Evolutionary conservation across 2,888 invertebrate species (phyloP).

Genomic region (Hesperia comma): DNA sequence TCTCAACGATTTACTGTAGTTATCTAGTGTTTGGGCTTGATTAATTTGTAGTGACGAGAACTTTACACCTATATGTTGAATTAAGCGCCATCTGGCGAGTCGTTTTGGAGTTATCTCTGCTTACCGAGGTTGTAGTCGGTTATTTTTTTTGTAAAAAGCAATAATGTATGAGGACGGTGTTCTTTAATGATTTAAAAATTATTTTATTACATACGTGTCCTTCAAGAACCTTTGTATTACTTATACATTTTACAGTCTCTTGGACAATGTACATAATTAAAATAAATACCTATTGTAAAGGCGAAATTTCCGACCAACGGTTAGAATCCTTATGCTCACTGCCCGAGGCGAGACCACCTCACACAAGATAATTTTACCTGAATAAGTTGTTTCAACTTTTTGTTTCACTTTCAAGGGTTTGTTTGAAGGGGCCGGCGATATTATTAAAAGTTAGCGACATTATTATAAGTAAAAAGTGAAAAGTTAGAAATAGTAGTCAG

Average conservation of each 20-base stretch:
- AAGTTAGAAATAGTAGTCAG: not conserved
- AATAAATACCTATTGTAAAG: not conserved
- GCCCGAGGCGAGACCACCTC: not conserved
- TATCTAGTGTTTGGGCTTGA: too few species aligned
- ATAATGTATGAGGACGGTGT: too few species aligned
- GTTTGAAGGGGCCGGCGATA: not conserved
- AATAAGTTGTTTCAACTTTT: conserved; percentile 1
- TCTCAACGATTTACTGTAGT: too few species aligned
- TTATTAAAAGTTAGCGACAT: not conserved
- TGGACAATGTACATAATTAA: not conserved
- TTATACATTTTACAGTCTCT: not conserved
- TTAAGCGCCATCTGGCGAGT: too few species aligned
- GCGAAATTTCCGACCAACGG: not conserved
- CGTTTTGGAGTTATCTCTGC: too few species aligned
- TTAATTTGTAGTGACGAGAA: too few species aligned
- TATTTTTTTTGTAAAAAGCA: too few species aligned
- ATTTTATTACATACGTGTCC: too few species aligned
- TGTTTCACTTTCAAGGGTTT: not conserved
- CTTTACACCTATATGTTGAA: too few species aligned
- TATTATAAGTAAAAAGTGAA: not conserved
- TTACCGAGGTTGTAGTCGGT: too few species aligned
- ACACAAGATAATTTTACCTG: not conserved
- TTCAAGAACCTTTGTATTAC: not conserved
- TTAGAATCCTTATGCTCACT: not conserved
- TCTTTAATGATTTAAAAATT: too few species aligned